Evolutionary conservation across 1,140 invertebrate genomes (phyloP).

Genomic region (Cheumatopsyche charites): DNA sequence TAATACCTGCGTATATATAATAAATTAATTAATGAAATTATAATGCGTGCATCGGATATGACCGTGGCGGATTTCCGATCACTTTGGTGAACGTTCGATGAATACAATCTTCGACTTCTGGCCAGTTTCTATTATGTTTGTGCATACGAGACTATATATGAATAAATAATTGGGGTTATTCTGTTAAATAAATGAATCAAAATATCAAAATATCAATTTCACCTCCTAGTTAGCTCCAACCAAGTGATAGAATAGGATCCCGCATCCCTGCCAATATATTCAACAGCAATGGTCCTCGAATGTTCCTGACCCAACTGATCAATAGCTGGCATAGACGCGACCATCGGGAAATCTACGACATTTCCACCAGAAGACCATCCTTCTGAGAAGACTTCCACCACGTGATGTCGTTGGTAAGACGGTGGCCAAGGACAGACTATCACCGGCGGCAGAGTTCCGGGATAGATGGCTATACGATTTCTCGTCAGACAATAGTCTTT

Average conservation of each 20-base stretch:
- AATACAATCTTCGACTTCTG: too few relatives aligned
- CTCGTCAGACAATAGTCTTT: slow-evolving; percentile 67
- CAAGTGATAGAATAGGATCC: slow-evolving; percentile 79
- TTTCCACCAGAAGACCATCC: slow-evolving; percentile 67
- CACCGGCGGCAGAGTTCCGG: slow-evolving; percentile 67
- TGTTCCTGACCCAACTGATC: slow-evolving; percentile 66
- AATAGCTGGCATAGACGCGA: slow-evolving; percentile 62
- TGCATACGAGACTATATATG: background rate
- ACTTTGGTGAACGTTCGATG: too few relatives aligned
- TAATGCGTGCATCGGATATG: too few relatives aligned
- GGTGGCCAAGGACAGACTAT: slow-evolving; percentile 74
- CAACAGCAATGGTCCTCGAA: slow-evolving; percentile 73
- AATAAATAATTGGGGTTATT: background rate
- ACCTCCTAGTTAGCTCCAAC: slow-evolving; percentile 75
- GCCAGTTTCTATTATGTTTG: background rate
- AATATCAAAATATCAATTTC: background rate
- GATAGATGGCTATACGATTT: slow-evolving; percentile 76
- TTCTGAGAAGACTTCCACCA: slow-evolving; percentile 82
- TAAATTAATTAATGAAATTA: too few relatives aligned
- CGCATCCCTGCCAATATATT: slow-evolving; percentile 75
- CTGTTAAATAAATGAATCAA: background rate
- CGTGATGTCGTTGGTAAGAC: slow-evolving; percentile 62
- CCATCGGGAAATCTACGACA: slow-evolving; percentile 55
- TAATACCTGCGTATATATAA: too few relatives aligned
- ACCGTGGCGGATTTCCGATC: too few relatives aligned